Evolutionary conservation across 2,797 vertebrate species (phyloP).

Genomic region (Acanthurus tractus): DNA sequence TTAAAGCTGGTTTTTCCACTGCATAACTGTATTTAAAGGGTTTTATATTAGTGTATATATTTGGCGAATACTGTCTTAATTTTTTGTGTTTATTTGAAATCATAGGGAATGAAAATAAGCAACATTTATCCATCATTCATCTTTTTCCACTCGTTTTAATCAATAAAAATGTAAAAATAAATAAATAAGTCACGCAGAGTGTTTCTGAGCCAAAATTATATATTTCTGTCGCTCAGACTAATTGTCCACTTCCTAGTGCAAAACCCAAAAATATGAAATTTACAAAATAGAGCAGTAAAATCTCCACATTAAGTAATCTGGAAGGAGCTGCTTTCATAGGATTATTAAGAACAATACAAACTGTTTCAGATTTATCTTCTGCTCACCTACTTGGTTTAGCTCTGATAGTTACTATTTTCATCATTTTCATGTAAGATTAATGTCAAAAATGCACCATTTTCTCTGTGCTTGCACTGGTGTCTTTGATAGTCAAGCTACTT

Average conservation of each 20-base stretch:
- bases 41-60: not conserved
- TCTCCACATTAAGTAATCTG: not conserved
- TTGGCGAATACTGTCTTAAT: not conserved
- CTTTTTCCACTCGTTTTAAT: too few species aligned
- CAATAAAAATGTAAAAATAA: not conserved
- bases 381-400: too few species aligned
- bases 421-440: not conserved
- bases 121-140: too few species aligned
- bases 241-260: not conserved
- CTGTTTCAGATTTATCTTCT: not conserved
- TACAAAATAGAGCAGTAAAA: not conserved
- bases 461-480: not conserved
- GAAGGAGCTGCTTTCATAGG: not conserved
- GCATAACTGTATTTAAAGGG: not conserved
- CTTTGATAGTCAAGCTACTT: not conserved
- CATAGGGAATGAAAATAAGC: not conserved
- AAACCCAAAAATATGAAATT: not conserved
- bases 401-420: not conserved
- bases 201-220: too few species aligned
- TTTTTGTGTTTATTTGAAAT: not conserved
- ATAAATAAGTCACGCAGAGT: not conserved
- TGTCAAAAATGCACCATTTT: not conserved
- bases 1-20: not conserved
- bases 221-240: not conserved
- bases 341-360: too few species aligned